Base-by-base conservation (phyloP, 2,113 vertebrate genomes). In the Phyllostomus discolor region DNA sequence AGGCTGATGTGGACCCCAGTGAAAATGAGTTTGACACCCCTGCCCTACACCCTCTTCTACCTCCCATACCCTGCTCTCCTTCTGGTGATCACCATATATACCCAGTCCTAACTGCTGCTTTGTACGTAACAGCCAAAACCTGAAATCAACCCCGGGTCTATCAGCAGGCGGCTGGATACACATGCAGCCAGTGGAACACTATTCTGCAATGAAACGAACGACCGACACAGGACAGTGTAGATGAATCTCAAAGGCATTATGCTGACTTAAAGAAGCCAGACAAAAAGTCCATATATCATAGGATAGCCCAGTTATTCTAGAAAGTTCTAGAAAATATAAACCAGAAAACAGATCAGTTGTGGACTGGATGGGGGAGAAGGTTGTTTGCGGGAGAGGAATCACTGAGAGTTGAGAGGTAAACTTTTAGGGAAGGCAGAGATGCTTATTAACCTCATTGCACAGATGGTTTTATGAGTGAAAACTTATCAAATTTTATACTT, bases 311-410 rank as follows among this genome's bases (percentile, higher is more conserved):
- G 41, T 20, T 31, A 26, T 57, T 43, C 15, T 75, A 83, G 67
- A 73, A 90, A 76, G 50, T 83, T 92, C 90, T 88, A 35, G 62
- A 84, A 72, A 70, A 84, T 35, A 28, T 43, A 17, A 84, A 31
- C 78, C 78, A 62, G 78, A 78, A 88, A 69, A 28, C 6, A 52
- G 69, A n/a, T 88, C 20, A 3, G 2, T 17, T 35, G 48, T n/a
- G 41, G 59, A 82, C 24, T 4, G 16, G 67, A 26, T 22, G 2
- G n/a, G 28, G 7, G 14, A 0, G 5, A 24, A 41, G 4, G 0
- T 14, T 14, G 14, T 24, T 22, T 1, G 0, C 5, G 7, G 11
- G 16, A 41, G 38, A 79, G 28, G 50, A 46, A 59, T 43, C 66
- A 35, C 16, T 78, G 43, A 69, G 11, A 5, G 26, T 62, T 41